Evolutionary conservation across 2,888 invertebrate species (phyloP), one percentile per base, ranked within the genome.

Genomic region (Eristalis intricaria): DNA sequence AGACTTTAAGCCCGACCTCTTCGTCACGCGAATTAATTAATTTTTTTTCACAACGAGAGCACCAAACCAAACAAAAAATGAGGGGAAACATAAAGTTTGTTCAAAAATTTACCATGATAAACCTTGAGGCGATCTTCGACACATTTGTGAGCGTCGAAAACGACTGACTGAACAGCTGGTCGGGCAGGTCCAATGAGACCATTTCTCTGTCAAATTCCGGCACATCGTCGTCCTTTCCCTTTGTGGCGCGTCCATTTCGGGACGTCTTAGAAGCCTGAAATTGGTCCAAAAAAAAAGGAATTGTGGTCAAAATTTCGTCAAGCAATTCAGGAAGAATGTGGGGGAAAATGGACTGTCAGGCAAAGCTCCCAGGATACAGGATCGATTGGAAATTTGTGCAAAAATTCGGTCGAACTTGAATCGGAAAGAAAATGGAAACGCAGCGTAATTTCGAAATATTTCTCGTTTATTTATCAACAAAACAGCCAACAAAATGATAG

Each of bases 161-260:
- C 23, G 95, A 94, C 32, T 94, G 94, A 32, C 94, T 95, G 88
- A 95, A 94, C 2, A 95, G 91, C 86, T 94, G 91, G 60, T 94
- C 93, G 1, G 95, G 95, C 74, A 95, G 91, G 26, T 95, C 95
- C 81, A 95, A 91, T 0, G 94, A 94, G 0, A 95, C 95, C 76
- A 90, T 93, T 35, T 89, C 91, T 68, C 94, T 92, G 85, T 94
- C 93, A 88, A 95, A 94, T 78, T 93, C 93, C 0, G 94, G 93
- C 10, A 93, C 93, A 82, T 94, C 94, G 85, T 93, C 93, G 10
- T 90, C 89, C 88, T 91, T 93, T 91, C 93, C 38, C 1, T 40
- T 32, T 10, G 61, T 70, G n/a, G 69, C 75, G 23, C 86, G 60
- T 61, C 78, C 86, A 23, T 13, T 66, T 23, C 86, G 23, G 15